Base-by-base conservation (phyloP, 1,140 invertebrate species). In the Drosophila arawakana region DNA sequence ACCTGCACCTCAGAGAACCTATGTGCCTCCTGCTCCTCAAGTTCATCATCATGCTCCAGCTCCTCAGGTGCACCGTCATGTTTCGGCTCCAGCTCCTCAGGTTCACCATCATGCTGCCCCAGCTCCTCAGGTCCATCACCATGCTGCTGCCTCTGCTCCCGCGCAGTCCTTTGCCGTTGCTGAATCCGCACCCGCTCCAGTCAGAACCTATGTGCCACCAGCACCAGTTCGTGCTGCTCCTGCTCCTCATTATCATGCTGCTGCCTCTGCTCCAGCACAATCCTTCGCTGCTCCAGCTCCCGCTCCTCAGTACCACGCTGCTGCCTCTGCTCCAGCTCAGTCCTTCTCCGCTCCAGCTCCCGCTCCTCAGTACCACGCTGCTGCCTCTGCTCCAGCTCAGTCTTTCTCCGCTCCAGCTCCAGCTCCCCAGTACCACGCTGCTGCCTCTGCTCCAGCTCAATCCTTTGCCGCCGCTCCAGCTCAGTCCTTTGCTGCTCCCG, bases 401-500 rank as follows among this genome's bases (percentile, higher is more conserved):
- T 63, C 66, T 1, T 70, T 62, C 44, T 69, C 57, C 15, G 59
- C 55, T 43, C 25, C 68, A 1, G 50, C 73, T 18, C 13, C 65
- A 6, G 54, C 39, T 6, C 52, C 67, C 21, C 11, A 58, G 57
- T 21, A 25, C 43, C 46, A 60, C 7, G 55, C 67, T 25, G 61
- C 61, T 50, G 60, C 70, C 8, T 61, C 69, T 21, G 52, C 69
- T 30, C 58, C 46, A 39, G 13, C 30, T 9, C 21, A 50, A 3
- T 46, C 30, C 18, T 52, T 67, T 47, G 61, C 61, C 50, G 61
- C 57, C 6, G 60, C 66, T 37, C 47, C 59, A 13, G 69, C 35
- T 1, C 61, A 41, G 47, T 60, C 39, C 75, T 52, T 86, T 8
- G 75, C 85, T 7, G 79, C 83, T 1, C 71, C 82, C 1, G 82